A percentile compares a stretch with the other conserved stretches of the same genome.
Conservation (phyloP, 2,797 vertebrate species). For the Tadarida brasiliensis region DNA sequence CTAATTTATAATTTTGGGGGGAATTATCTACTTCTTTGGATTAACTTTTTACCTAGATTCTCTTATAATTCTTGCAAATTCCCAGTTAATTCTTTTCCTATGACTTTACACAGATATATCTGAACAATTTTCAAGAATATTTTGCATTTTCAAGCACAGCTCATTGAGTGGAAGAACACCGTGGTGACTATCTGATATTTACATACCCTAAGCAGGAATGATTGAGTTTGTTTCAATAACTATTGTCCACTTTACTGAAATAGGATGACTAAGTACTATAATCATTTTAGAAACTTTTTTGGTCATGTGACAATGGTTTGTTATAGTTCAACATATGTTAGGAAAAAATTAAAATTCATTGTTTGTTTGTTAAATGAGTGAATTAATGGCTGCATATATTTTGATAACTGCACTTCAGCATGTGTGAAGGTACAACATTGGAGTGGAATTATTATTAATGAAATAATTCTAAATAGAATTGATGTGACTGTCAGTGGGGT, state of each 20-base stretch:
- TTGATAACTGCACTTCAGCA: background rate
- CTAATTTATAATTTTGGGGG: background rate
- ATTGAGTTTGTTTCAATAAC: background rate
- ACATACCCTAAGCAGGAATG: background rate
- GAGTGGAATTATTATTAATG: background rate
- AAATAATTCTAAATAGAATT: slow-evolving; percentile 32
- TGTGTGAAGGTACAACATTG: background rate
- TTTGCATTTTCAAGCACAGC: background rate
- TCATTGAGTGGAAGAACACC: background rate
- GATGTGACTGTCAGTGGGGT: background rate
- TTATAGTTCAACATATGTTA: background rate
- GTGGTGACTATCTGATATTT: background rate
- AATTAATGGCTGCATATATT: background rate
- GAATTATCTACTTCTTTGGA: background rate
- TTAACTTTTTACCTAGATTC: background rate
- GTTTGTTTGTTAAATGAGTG: background rate
- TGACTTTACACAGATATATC: background rate
- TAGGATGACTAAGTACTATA: background rate
- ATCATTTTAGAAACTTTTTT: slow-evolving; percentile 43
- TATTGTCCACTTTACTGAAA: slow-evolving; percentile 42
- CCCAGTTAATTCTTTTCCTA: background rate
- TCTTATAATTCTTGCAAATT: slow-evolving; percentile 42
- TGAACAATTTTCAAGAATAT: background rate
- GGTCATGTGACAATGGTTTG: background rate
- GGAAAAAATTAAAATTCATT: slow-evolving; percentile 12